These are phyloP conservation scores for Acanthopagrus latus DNA, from an alignment of 2,797 vertebrate species.

Conservation along the genomic window DNA sequence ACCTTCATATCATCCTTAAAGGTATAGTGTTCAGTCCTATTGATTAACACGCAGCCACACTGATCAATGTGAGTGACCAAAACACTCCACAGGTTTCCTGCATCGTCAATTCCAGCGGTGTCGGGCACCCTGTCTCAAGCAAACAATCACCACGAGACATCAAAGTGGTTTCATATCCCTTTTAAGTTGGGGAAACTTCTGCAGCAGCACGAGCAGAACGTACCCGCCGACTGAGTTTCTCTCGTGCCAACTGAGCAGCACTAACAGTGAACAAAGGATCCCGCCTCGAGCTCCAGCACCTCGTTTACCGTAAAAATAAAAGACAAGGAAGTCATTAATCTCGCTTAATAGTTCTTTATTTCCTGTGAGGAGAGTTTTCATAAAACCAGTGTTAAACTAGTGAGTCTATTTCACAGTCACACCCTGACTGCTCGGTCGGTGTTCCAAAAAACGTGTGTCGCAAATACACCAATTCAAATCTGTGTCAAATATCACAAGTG, in stretches of 20 bases:
- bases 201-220: slow-evolving; percentile 8
- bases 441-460: slow-evolving; percentile 50
- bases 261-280: neutral
- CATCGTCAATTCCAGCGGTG: slow-evolving; percentile 23
- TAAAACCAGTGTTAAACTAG: slow-evolving; percentile 54
- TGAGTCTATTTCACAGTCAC: slow-evolving; percentile 29
- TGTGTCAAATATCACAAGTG: slow-evolving; percentile 50
- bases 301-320: slow-evolving; percentile 41
- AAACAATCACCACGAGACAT: slow-evolving; percentile 48
- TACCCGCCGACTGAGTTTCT: slow-evolving; percentile 20
- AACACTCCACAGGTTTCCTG: slow-evolving; percentile 14
- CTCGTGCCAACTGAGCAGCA: slow-evolving; percentile 23
- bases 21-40: neutral
- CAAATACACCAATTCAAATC: slow-evolving; percentile 52
- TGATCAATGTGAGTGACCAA: slow-evolving; percentile 37
- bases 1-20: neutral
- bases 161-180: slow-evolving; percentile 49
- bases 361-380: slow-evolving; percentile 48
- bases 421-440: slow-evolving; percentile 9
- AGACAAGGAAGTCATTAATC: slow-evolving; percentile 32
- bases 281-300: slow-evolving; percentile 5
- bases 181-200: slow-evolving; percentile 38
- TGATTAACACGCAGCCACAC: slow-evolving; percentile 27
- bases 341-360: slow-evolving; percentile 73
- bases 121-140: slow-evolving; percentile 29